Conservation (phyloP, 1,140 invertebrate species). For the Ruditapes philippinarum region DNA sequence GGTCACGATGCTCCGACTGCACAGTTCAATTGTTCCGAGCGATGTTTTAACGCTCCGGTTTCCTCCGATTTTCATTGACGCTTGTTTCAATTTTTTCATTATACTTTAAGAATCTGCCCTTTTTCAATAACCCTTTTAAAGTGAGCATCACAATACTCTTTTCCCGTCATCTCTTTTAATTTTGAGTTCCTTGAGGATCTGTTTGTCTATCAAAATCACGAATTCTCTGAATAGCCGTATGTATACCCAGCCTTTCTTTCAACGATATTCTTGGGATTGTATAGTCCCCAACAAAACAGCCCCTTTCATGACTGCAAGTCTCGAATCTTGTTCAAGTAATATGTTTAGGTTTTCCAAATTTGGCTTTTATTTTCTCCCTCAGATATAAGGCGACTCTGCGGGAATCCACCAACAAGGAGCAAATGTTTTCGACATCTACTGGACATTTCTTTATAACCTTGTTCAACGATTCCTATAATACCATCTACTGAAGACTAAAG, state of each 20-base stretch:
- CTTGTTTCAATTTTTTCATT: neutral
- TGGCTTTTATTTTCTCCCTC: neutral
- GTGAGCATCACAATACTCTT: neutral
- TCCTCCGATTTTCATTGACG: too few species aligned
- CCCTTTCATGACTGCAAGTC: neutral
- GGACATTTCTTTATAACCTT: neutral
- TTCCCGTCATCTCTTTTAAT: neutral
- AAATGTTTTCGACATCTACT: neutral
- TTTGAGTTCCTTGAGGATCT: neutral
- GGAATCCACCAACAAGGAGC: neutral
- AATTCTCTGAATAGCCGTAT: neutral
- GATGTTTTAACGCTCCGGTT: neutral
- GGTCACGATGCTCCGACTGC: neutral
- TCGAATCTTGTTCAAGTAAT: neutral
- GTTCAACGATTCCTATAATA: neutral
- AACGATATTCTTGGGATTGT: neutral
- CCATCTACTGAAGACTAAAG: neutral
- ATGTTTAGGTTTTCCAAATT: neutral
- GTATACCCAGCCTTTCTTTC: neutral
- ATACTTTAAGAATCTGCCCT: neutral
- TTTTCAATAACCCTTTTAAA: neutral
- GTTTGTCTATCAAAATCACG: neutral
- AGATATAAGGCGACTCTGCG: neutral
- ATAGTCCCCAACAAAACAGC: neutral
- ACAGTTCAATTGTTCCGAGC: neutral